Evolutionary conservation across 2,888 invertebrate species (phyloP), one percentile per base, ranked within the genome.

Genomic region (Hypomecis atomaria): DNA sequence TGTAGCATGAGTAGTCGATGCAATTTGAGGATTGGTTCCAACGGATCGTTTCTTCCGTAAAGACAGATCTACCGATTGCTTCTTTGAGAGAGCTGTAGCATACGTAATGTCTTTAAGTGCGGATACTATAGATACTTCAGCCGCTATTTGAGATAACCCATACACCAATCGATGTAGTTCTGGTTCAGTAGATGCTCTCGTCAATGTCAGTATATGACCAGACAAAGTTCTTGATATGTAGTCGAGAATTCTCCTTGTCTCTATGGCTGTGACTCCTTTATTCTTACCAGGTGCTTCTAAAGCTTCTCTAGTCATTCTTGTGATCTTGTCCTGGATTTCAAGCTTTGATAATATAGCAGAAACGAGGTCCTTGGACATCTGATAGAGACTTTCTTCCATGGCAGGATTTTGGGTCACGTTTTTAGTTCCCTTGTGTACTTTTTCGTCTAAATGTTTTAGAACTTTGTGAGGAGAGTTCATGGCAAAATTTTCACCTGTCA

Each of bases 311-410:
- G 92, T 91, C 23, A 92, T 87, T 77, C 89, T 85, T 4, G 92
- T 92, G 43, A 92, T 90, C 83, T 91, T 92, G 66, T 92, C 92
- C 78, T 92, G 92, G 49, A 88, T 85, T 77, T 92, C 91, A 62
- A 92, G 76, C 67, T 92, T 92, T 0, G 87, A 81, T 65, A 92
- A 77, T 62, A 92, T 90, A 40, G 92, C 83, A n/a, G 88, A 84
- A 36, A 92, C 90, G 42, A 92, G 75, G 62, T 92, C 90, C 71
- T 91, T 91, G 0, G 92, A 89, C 69, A 92, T 85, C 71, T 89
- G 87, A 69, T 89, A 90, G 1, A 92, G 78, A 56, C 83, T 88
- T 59, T 88, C 88, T 67, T 90, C 90, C 87, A 91, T 90, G 77
- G 86, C 81, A 0, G 86, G 83, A 73, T 87, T 92, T 71, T 90